Conservation (phyloP, 2,888 invertebrate genomes). For the Pherbina coryleti region DNA sequence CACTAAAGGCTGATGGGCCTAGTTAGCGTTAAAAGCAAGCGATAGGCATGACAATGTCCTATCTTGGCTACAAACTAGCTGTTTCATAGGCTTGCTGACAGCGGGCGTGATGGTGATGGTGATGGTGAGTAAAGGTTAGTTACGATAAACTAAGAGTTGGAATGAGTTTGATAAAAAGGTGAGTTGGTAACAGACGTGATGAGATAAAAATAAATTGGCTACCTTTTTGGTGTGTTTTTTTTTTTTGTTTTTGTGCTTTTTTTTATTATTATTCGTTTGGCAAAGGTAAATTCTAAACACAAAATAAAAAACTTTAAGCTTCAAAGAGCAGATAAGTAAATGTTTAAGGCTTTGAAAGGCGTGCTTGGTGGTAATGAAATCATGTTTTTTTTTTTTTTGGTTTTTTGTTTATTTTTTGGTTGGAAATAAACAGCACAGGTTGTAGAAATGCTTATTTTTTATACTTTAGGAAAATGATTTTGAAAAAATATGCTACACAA, state of each 20-base stretch:
- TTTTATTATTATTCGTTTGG: too few relatives aligned
- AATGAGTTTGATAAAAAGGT: neutral
- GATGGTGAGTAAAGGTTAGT: neutral
- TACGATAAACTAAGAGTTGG: neutral
- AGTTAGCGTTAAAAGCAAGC: neutral
- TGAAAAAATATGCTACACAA: too few relatives aligned
- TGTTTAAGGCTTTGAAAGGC: too few relatives aligned
- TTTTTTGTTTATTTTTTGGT: too few relatives aligned
- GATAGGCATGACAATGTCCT: neutral
- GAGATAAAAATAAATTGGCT: conserved; percentile 25
- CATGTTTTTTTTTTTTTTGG: too few relatives aligned
- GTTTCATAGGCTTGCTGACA: conserved; percentile 25
- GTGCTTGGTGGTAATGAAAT: too few relatives aligned
- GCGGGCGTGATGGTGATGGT: neutral
- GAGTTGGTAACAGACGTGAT: neutral
- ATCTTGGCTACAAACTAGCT: conserved; percentile 17
- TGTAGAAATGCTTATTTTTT: too few relatives aligned
- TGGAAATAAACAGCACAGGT: too few relatives aligned
- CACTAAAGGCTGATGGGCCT: neutral
- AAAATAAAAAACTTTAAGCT: too few relatives aligned
- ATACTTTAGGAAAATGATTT: too few relatives aligned
- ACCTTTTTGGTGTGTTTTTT: neutral
- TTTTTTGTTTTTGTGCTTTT: neutral
- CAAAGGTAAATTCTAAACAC: too few relatives aligned
- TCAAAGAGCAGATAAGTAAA: too few relatives aligned